These are phyloP conservation scores for Onychomys arenicola DNA, from an alignment of 2,797 vertebrate genomes.

Conservation along the genomic window DNA sequence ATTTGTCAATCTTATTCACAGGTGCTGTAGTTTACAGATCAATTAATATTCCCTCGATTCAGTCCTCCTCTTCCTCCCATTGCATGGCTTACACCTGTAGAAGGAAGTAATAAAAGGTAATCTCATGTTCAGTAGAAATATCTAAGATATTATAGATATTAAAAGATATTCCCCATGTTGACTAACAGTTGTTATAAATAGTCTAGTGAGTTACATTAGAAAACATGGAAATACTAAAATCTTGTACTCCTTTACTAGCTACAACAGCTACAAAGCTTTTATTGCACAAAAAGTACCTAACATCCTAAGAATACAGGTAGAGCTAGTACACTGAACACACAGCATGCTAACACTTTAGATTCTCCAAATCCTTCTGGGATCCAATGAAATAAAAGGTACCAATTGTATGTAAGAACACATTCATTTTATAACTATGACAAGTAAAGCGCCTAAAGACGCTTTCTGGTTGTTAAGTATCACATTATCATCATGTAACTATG, in stretches of 20 bases:
- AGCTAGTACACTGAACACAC: background rate
- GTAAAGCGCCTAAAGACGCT: conserved; percentile 13
- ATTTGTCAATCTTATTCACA: conserved; percentile 80
- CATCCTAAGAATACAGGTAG: background rate
- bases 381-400: conserved; percentile 50
- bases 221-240: conserved; percentile 50
- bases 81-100: conserved; percentile 89
- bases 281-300: background rate
- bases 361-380: conserved; percentile 39
- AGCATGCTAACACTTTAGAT: background rate
- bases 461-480: background rate
- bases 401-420: conserved; percentile 5
- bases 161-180: conserved; percentile 18
- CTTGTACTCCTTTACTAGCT: conserved; percentile 33
- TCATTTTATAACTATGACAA: background rate
- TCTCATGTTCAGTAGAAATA: conserved; percentile 55
- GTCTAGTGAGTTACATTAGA: conserved; percentile 34
- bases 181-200: conserved; percentile 31
- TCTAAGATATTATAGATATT: background rate
- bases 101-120: conserved; percentile 71
- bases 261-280: conserved; percentile 39
- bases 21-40: conserved; percentile 77
- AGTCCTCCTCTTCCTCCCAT: conserved; percentile 93
- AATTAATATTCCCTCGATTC: conserved; percentile 92
- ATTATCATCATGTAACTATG: background rate